phyloP scores from a whole-genome alignment of 2,113 vertebrate genomes.

The Galeopterus variegatus region DNA sequence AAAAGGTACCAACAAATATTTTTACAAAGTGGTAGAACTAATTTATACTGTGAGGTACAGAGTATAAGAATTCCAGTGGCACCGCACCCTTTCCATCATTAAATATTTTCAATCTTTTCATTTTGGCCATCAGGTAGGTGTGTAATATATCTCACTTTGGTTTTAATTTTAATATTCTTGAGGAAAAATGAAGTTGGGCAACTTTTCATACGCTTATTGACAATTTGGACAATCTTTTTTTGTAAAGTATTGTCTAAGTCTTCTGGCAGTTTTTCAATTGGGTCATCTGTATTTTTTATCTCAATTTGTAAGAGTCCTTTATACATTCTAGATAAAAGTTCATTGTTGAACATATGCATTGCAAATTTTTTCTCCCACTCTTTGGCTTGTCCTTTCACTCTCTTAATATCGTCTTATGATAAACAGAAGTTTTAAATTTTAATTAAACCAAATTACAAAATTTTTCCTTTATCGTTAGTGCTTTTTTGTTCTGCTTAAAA shows the following conservation, averaged over 20 bases:
- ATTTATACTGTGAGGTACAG: background rate
- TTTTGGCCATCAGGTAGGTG: background rate
- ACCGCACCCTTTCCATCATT: background rate
- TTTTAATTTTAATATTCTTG: conserved; percentile 56
- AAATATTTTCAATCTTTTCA: conserved; percentile 39
- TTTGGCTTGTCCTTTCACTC: conserved; percentile 11
- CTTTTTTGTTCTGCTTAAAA: conserved; percentile 59
- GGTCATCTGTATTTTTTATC: conserved; percentile 25
- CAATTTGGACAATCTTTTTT: conserved; percentile 36
- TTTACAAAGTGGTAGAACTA: background rate
- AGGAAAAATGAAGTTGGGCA: conserved; percentile 22
- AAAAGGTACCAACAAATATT: background rate
- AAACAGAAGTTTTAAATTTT: conserved; percentile 64
- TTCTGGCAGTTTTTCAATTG: conserved; percentile 49
- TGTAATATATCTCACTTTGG: background rate
- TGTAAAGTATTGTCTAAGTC: conserved; percentile 27
- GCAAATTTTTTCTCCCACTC: conserved; percentile 64
- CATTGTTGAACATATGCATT: conserved; percentile 62
- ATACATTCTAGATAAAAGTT: conserved; percentile 1
- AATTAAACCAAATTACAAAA: conserved; percentile 49
- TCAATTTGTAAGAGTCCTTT: conserved; percentile 65
- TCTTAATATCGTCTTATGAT: conserved; percentile 49
- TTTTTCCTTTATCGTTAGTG: background rate
- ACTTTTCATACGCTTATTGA: conserved; percentile 40
- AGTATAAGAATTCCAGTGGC: background rate